Evolutionary conservation across 2,113 vertebrate species (phyloP).

Genomic region (Carassius gibelio): DNA sequence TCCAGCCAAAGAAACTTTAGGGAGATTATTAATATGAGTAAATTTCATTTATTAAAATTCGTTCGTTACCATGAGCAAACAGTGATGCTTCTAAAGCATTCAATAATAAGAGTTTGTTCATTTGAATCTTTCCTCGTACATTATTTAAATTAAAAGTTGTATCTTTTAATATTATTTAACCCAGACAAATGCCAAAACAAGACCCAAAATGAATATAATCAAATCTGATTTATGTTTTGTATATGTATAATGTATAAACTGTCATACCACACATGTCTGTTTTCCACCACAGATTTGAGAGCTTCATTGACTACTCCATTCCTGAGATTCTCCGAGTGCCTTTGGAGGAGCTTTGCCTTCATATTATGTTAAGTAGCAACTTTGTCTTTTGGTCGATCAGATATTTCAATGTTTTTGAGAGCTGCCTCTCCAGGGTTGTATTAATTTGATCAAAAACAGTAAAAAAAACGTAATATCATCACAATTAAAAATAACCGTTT

Average conservation of each 20-base stretch:
- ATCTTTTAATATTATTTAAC: no score
- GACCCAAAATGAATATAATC: not conserved
- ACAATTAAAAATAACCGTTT: not conserved
- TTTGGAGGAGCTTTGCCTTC: slow-evolving; percentile 95
- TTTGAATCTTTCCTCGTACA: no score
- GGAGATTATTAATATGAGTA: no score
- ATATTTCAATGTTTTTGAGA: not conserved
- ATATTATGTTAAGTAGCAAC: slow-evolving; percentile 85
- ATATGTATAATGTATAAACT: not conserved
- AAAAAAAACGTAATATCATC: not conserved
- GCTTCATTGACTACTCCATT: slow-evolving; percentile 93
- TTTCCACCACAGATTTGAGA: slow-evolving; percentile 81
- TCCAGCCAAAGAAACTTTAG: not conserved
- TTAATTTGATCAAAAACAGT: not conserved
- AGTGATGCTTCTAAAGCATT: no score
- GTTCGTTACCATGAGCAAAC: no score
- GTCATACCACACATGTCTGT: not conserved
- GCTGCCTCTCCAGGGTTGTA: not conserved
- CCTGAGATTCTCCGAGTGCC: slow-evolving; percentile 96
- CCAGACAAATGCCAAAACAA: not conserved
- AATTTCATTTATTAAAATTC: no score
- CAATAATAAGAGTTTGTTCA: no score
- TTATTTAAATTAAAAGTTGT: no score
- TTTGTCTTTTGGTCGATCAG: not conserved
- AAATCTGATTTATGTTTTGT: not conserved